Conservation (phyloP, 2,888 invertebrate species). For the Craniophora ligustri region DNA sequence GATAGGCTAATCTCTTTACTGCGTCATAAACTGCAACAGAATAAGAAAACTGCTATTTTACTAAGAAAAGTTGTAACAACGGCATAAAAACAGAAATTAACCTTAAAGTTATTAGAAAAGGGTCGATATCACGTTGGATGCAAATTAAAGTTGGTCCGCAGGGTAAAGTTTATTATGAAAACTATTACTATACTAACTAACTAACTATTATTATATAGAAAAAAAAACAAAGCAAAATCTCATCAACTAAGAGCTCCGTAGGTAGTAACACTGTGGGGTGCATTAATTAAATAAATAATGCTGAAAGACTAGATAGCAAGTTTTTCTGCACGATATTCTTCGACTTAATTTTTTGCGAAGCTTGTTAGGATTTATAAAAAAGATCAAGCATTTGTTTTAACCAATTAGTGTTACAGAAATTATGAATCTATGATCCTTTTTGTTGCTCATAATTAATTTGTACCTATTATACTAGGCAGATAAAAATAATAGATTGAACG, state of each 20-base stretch:
- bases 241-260: conserved; percentile 59
- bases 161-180: conserved; percentile 39
- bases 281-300: conserved; percentile 40
- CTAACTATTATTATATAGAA: too few species aligned
- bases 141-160: conserved; percentile 23
- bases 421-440: too few species aligned
- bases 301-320: conserved; percentile 1
- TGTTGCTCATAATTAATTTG: too few species aligned
- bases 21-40: too few species aligned
- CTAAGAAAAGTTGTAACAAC: too few species aligned
- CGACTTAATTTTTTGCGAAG: neutral
- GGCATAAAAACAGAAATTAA: too few species aligned
- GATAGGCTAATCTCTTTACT: too few species aligned
- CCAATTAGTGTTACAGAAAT: neutral
- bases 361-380: neutral
- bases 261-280: conserved; percentile 11
- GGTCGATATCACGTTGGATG: conserved; percentile 11
- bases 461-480: too few species aligned
- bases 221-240: conserved; percentile 38
- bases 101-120: too few species aligned
- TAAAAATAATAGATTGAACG: too few species aligned
- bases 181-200: conserved; percentile 42
- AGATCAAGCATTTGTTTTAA: neutral
- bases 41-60: too few species aligned
- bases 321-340: conserved; percentile 5